These are phyloP conservation scores for Neoniphon sammara DNA, from an alignment of 2,797 vertebrate species.

Conservation along the genomic window DNA sequence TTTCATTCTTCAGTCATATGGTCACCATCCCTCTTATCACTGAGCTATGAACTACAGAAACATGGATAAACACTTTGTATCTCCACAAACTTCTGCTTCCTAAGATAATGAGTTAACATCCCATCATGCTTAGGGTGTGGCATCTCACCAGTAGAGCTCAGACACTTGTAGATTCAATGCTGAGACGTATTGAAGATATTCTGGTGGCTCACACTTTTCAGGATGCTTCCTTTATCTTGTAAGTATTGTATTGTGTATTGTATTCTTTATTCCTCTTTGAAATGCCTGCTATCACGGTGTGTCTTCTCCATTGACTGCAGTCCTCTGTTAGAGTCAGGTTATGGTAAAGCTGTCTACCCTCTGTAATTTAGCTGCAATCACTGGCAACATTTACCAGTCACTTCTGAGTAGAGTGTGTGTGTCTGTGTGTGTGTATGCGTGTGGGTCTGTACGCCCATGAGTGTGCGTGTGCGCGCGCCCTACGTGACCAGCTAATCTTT, in stretches of 20 bases:
- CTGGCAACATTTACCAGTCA: conserved; percentile 37
- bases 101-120: conserved; percentile 15
- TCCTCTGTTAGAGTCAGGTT: too few relatives aligned
- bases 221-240: conserved; percentile 25
- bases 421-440: conserved; percentile 14
- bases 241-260: conserved; percentile 25
- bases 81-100: neutral
- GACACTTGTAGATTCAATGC: neutral
- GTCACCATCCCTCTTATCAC: conserved; percentile 3
- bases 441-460: conserved; percentile 7
- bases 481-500: conserved; percentile 76
- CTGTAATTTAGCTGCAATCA: conserved; percentile 47
- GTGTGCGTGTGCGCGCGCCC: conserved; percentile 46
- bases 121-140: neutral
- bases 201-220: conserved; percentile 5
- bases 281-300: conserved; percentile 25
- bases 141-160: neutral
- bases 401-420: neutral
- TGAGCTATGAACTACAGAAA: neutral
- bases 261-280: conserved; percentile 31
- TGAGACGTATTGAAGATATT: conserved; percentile 16
- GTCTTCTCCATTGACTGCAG: neutral
- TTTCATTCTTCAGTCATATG: neutral
- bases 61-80: neutral
- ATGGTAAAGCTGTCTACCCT: conserved; percentile 33